phyloP scores from a whole-genome alignment of 2,797 vertebrate species.

The Gephyroberyx darwinii region DNA sequence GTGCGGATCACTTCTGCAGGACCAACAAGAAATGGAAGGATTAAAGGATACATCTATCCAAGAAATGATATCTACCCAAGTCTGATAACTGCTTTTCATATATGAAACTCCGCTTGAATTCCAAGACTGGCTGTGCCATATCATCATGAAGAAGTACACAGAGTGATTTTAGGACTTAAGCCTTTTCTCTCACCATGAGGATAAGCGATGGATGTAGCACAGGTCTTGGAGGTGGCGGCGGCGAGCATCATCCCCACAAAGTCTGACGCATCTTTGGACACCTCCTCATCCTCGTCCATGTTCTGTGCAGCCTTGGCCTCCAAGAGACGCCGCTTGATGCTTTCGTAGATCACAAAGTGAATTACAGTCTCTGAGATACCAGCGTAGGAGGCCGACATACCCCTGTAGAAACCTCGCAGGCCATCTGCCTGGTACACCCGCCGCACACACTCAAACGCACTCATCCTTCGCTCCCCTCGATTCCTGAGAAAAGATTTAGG shows the following conservation, averaged over 20 bases:
- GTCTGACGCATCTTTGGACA: slow-evolving; percentile 90
- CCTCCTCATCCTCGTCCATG: slow-evolving; percentile 89
- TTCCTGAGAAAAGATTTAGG: slow-evolving; percentile 76
- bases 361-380: slow-evolving; percentile 99
- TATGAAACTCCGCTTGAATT: too few species aligned
- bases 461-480: slow-evolving; percentile 92
- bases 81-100: too few species aligned
- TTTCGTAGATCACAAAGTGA: slow-evolving; percentile 99
- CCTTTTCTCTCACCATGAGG: slow-evolving; percentile 88
- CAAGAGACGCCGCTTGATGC: slow-evolving; percentile 92
- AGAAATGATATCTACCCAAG: too few species aligned
- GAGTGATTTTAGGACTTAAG: too few species aligned
- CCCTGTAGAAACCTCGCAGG: slow-evolving; percentile 93
- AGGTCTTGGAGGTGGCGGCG: slow-evolving; percentile 97
- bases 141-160: neutral
- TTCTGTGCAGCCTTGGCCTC: slow-evolving; percentile 87
- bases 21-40: neutral
- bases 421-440: slow-evolving; percentile 94
- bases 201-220: slow-evolving; percentile 94
- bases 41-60: slow-evolving; percentile 2
- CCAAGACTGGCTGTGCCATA: too few species aligned
- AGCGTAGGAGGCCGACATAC: slow-evolving; percentile 97
- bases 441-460: slow-evolving; percentile 91
- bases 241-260: slow-evolving; percentile 98
- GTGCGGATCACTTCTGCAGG: slow-evolving; percentile 95